Conservation (phyloP, 2,888 invertebrate species). For the Phymatocera aterrima region DNA sequence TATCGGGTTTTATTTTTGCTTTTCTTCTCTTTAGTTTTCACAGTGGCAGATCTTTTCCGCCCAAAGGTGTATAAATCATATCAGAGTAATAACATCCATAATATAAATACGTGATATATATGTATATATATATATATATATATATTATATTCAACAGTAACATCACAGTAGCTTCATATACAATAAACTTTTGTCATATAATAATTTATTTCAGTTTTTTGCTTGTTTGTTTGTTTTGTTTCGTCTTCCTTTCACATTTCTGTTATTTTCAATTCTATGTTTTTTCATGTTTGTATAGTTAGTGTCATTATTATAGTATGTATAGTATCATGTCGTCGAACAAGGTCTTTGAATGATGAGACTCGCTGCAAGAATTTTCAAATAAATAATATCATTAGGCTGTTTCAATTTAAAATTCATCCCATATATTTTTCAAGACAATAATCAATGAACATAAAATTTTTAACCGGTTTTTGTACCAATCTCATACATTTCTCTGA, state of each 20-base stretch:
- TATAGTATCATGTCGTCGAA: background rate
- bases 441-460: background rate
- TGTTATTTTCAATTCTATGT: too few species aligned
- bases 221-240: conserved; percentile 55
- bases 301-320: background rate
- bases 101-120: conserved; percentile 47
- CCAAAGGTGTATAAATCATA: too few species aligned
- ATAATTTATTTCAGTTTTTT: conserved; percentile 58
- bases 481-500: background rate
- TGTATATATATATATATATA: conserved; percentile 60
- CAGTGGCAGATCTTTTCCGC: too few species aligned
- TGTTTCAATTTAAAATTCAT: background rate
- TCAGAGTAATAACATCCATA: conserved; percentile 26
- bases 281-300: conserved; percentile 54
- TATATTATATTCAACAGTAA: conserved; percentile 73
- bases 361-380: background rate
- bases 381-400: conserved; percentile 6
- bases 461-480: background rate
- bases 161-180: conserved; percentile 74
- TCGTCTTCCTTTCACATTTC: conserved; percentile 62
- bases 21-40: background rate
- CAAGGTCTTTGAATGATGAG: conserved; percentile 25
- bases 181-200: conserved; percentile 69
- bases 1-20: background rate
- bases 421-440: background rate